phyloP scores from a whole-genome alignment of 2,113 vertebrate genomes.

The Pseudopipra pipra region DNA sequence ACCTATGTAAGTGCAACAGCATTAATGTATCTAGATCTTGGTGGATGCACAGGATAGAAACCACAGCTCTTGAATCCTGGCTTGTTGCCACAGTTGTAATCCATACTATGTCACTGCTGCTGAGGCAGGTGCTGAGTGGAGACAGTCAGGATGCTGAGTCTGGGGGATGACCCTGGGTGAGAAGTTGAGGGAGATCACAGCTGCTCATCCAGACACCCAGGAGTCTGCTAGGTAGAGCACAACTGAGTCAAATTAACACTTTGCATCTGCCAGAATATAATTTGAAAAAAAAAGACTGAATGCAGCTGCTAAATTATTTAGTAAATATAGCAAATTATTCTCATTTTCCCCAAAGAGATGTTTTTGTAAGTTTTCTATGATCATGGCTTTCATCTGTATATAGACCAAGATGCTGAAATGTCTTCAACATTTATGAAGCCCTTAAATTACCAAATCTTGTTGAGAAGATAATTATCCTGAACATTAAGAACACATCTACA shows the following conservation, averaged over 20 bases:
- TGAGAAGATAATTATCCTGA: constrained; percentile 47
- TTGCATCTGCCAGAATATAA: neutral
- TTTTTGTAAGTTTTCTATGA: neutral
- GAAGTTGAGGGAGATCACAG: neutral
- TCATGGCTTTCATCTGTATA: neutral
- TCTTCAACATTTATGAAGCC: constrained; percentile 11
- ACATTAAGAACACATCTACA: constrained; percentile 39
- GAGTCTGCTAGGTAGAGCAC: neutral
- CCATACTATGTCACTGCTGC: fast-evolving
- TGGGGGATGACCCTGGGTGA: neutral
- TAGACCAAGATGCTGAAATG: neutral
- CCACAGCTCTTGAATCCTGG: neutral
- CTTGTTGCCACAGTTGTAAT: neutral
- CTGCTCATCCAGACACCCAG: neutral
- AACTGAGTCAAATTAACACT: neutral
- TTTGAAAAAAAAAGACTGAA: neutral
- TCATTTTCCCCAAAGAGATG: neutral
- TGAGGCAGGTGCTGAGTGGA: neutral
- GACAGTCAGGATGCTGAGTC: neutral
- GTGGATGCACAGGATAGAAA: neutral
- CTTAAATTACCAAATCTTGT: neutral
- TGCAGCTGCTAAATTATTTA: neutral
- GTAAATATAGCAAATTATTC: neutral
- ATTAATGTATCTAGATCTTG: neutral
- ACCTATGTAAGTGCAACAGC: neutral